These are phyloP conservation scores for Pterocles gutturalis DNA, from an alignment of 2,113 vertebrate species.

Conservation along the genomic window DNA sequence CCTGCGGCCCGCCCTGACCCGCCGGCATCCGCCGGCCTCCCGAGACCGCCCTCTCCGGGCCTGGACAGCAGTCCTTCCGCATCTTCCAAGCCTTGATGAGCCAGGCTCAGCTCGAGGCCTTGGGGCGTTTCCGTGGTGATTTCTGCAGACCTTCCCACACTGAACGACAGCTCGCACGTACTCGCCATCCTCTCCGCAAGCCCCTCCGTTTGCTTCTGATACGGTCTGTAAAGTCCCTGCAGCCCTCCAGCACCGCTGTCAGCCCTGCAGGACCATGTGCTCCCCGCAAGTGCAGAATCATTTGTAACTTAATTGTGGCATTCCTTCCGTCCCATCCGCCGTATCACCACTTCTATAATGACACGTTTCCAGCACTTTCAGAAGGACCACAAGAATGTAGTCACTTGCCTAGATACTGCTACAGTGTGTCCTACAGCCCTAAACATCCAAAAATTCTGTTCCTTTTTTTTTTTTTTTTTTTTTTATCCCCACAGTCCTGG, in stretches of 20 bases:
- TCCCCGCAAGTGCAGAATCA: neutral
- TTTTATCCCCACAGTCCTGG: neutral
- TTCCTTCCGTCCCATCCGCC: rapidly evolving
- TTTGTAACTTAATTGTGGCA: neutral
- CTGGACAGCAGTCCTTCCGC: rapidly evolving
- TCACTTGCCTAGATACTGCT: neutral
- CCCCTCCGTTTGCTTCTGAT: neutral
- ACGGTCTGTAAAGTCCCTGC: neutral
- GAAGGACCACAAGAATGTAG: neutral
- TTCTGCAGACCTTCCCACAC: neutral
- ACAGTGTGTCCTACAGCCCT: no score
- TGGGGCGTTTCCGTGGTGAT: no score
- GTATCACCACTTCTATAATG: rapidly evolving
- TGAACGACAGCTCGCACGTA: neutral
- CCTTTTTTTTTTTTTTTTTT: neutral
- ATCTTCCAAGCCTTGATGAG: neutral
- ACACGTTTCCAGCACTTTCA: neutral
- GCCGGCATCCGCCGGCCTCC: neutral
- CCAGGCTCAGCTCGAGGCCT: neutral
- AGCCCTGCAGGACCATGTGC: neutral
- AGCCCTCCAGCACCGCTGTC: neutral
- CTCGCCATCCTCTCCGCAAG: neutral
- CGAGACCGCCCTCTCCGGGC: no score
- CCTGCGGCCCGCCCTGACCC: neutral
- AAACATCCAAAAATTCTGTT: neutral